Evolutionary conservation across 2,113 vertebrate species (phyloP).

Genomic region (Ellobius talpinus): DNA sequence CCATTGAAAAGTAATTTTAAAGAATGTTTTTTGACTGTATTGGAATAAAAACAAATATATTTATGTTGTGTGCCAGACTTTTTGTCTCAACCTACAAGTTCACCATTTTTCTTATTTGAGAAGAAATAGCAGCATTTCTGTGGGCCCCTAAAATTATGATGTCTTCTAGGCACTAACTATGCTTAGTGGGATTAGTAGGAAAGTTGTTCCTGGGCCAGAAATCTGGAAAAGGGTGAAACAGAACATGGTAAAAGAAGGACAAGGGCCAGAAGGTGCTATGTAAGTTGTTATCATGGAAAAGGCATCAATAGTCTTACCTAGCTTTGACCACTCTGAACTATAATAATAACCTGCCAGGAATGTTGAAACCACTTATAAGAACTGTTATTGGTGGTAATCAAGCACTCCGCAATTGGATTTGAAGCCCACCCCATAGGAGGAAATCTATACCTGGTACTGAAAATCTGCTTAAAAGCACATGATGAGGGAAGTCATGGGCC

Average conservation of each 20-base stretch:
- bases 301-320: background rate
- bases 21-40: background rate
- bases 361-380: background rate
- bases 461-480: background rate
- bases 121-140: constrained; percentile 54
- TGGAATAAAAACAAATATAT: constrained; percentile 48
- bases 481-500: background rate
- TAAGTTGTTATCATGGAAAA: background rate
- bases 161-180: background rate
- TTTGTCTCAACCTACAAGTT: constrained; percentile 4
- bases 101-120: constrained; percentile 35
- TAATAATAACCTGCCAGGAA: background rate
- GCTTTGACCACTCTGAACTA: background rate
- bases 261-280: background rate
- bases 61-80: background rate
- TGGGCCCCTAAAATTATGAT: background rate
- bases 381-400: background rate
- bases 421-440: background rate
- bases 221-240: constrained; percentile 36
- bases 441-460: background rate
- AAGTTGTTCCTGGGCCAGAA: constrained; percentile 6
- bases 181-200: constrained; percentile 15
- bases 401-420: background rate
- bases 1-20: constrained; percentile 12
- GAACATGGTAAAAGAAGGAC: background rate